Evolutionary conservation across 2,113 vertebrate species (phyloP).

Genomic region (Seriola dumerili): DNA sequence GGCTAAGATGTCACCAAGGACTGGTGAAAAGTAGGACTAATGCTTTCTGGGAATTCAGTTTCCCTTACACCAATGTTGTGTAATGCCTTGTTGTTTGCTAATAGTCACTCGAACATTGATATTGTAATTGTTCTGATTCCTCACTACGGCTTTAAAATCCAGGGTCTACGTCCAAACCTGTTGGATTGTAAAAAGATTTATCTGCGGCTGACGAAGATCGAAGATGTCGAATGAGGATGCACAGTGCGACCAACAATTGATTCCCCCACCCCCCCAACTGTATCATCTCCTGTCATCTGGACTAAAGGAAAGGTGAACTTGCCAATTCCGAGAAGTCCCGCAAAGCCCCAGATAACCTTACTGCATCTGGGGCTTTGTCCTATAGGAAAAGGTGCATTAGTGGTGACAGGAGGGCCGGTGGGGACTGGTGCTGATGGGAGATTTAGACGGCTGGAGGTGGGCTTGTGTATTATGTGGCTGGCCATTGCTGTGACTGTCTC

Average conservation of each 20-base stretch:
- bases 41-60: conserved; percentile 36
- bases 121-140: not conserved
- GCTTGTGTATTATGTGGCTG: conserved; percentile 84
- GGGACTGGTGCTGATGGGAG: conserved; percentile 77
- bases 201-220: conserved; percentile 45
- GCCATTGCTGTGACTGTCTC: conserved; percentile 83
- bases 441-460: conserved; percentile 78
- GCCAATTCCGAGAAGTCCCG: conserved; percentile 85
- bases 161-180: not conserved
- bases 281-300: conserved; percentile 85
- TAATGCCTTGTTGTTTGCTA: not conserved
- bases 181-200: conserved; percentile 22
- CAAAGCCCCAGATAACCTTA: conserved; percentile 84
- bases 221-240: conserved; percentile 43
- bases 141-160: not conserved
- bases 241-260: conserved; percentile 73
- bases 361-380: conserved; percentile 77
- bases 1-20: conserved; percentile 25
- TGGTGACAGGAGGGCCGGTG: conserved; percentile 83
- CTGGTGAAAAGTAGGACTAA: not conserved
- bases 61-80: not conserved
- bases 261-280: conserved; percentile 51
- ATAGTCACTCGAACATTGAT: not conserved
- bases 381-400: conserved; percentile 84
- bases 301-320: conserved; percentile 86